Conservation (phyloP, 2,113 vertebrate genomes). For the Ophiodon elongatus region DNA sequence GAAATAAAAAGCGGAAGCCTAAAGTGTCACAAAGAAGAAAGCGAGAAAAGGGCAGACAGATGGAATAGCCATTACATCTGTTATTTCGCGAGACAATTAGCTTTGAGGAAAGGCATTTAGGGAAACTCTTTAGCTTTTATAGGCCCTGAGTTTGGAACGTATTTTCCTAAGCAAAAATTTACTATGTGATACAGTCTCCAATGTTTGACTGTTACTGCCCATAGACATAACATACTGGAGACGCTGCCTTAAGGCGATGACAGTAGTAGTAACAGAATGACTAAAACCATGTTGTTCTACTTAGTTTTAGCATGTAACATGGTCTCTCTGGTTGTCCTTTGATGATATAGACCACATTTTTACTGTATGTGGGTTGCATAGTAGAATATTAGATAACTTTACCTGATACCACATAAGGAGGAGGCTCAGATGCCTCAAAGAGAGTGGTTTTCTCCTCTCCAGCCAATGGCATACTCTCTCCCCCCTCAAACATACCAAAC, state of each 20-base stretch:
- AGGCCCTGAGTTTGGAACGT: slow-evolving; percentile 5
- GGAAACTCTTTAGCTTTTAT: slow-evolving; percentile 67
- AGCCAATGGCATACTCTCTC: slow-evolving; percentile 93
- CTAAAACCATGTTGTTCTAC: slow-evolving; percentile 2
- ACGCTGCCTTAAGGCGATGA: slow-evolving; percentile 29
- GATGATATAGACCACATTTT: neutral
- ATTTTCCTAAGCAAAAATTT: slow-evolving; percentile 57
- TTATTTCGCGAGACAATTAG: slow-evolving; percentile 63
- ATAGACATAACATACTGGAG: slow-evolving; percentile 41
- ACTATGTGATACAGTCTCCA: slow-evolving; percentile 41
- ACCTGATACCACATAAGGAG: slow-evolving; percentile 71
- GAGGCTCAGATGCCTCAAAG: slow-evolving; percentile 86
- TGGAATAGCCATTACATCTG: slow-evolving; percentile 70
- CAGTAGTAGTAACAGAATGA: slow-evolving; percentile 1
- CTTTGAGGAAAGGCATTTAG: slow-evolving; percentile 67
- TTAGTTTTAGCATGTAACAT: neutral
- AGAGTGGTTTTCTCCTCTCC: slow-evolving; percentile 98
- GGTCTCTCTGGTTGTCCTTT: neutral
- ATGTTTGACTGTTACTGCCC: slow-evolving; percentile 44
- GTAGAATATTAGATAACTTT: slow-evolving; percentile 40
- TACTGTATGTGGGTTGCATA: neutral
- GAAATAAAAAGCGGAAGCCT: slow-evolving; percentile 63
- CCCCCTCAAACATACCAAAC: slow-evolving; percentile 96
- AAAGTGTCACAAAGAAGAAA: slow-evolving; percentile 52
- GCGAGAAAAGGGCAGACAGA: slow-evolving; percentile 61